These are phyloP conservation scores for Nyctibius bracteatus DNA, from an alignment of 2,113 vertebrate species.

Conservation along the genomic window DNA sequence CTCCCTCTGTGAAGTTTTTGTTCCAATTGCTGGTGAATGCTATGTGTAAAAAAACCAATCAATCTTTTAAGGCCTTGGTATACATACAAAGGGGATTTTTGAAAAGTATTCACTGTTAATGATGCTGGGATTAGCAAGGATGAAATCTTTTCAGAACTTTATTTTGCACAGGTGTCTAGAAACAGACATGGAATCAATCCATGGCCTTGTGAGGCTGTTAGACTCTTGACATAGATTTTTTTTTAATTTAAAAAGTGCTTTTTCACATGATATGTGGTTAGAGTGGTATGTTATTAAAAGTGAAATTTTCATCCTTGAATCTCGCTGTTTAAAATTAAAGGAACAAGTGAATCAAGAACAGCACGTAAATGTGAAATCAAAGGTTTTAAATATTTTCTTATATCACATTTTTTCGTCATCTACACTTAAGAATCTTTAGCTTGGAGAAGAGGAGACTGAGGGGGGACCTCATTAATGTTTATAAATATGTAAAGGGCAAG, in stretches of 20 bases:
- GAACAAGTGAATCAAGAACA: neutral
- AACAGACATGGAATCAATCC: neutral
- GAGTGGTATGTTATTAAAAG: neutral
- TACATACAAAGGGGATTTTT: neutral
- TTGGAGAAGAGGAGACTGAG: too few relatives aligned
- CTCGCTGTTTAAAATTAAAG: neutral
- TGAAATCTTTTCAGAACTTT: neutral
- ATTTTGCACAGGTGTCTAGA: neutral
- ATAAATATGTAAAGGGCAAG: too few relatives aligned
- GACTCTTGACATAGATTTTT: neutral
- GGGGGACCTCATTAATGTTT: too few relatives aligned
- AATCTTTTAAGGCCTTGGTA: neutral
- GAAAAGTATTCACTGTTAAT: neutral
- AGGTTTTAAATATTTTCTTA: neutral
- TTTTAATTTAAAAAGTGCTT: fast-evolving
- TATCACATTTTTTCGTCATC: neutral
- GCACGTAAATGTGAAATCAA: neutral
- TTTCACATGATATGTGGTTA: neutral
- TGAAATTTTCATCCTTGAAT: neutral
- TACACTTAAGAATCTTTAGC: neutral
- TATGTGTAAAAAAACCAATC: neutral
- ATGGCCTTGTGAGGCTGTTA: neutral
- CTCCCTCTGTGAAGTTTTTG: neutral
- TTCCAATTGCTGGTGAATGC: neutral
- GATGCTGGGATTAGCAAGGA: neutral